phyloP scores from a whole-genome alignment of 2,113 vertebrate genomes.

The Limanda limanda region DNA sequence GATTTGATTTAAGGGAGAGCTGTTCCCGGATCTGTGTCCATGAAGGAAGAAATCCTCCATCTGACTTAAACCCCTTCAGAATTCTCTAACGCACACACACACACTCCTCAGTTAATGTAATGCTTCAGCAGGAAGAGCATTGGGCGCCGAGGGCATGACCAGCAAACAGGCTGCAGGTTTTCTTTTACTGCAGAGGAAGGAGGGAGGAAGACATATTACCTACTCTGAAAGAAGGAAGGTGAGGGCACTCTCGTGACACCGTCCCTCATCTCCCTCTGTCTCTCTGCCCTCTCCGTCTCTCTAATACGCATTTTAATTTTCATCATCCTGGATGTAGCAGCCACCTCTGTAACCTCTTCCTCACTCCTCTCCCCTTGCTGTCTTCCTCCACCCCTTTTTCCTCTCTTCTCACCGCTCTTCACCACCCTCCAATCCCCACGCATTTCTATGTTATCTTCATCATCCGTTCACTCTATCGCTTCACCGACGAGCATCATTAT shows the following conservation, averaged over 20 bases:
- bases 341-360: constrained; percentile 54
- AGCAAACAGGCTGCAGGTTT: constrained; percentile 60
- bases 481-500: constrained; percentile 8
- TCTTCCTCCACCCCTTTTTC: not conserved
- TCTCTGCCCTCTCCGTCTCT: constrained; percentile 47
- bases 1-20: constrained; percentile 66
- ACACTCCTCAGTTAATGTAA: constrained; percentile 64
- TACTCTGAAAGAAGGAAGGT: constrained; percentile 43
- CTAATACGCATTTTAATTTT: constrained; percentile 70
- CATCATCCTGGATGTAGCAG: constrained; percentile 51
- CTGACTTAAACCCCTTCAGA: constrained; percentile 42
- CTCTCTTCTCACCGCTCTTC: not conserved
- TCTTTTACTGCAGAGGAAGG: constrained; percentile 39
- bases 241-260: constrained; percentile 55
- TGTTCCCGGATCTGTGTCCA: constrained; percentile 64
- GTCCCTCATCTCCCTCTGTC: constrained; percentile 29
- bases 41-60: constrained; percentile 55
- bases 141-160: constrained; percentile 54
- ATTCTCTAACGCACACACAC: not conserved
- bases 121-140: constrained; percentile 63
- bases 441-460: constrained; percentile 40
- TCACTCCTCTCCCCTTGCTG: constrained; percentile 16
- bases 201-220: constrained; percentile 41
- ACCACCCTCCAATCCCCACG: constrained; percentile 30
- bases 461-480: not conserved